Evolutionary conservation across 2,888 invertebrate species (phyloP).

Genomic region (Dorcus hopei): DNA sequence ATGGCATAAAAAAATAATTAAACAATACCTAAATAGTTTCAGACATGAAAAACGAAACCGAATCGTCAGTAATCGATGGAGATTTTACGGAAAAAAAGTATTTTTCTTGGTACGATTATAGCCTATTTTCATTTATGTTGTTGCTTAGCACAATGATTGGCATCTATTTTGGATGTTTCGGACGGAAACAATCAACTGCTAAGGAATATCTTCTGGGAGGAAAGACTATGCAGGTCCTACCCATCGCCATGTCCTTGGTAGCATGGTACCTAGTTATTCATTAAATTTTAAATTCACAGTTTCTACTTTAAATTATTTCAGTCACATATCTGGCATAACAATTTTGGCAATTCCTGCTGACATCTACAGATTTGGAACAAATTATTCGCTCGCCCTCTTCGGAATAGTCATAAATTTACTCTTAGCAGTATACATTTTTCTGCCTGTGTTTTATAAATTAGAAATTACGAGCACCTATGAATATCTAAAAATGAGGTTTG

Average conservation of each 20-base stretch:
- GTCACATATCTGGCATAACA: conserved; percentile 72
- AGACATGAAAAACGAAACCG: no score
- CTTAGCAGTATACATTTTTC: conserved; percentile 48
- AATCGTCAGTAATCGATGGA: no score
- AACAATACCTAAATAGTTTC: no score
- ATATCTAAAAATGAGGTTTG: conserved; percentile 63
- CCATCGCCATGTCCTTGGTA: conserved; percentile 66
- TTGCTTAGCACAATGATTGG: conserved; percentile 31
- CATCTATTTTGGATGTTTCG: conserved; percentile 51
- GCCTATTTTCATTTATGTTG: conserved; percentile 25
- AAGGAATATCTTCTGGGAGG: conserved; percentile 67
- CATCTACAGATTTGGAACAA: conserved; percentile 68
- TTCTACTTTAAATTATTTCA: conserved; percentile 39
- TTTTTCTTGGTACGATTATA: conserved; percentile 32
- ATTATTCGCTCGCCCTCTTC: conserved; percentile 53
- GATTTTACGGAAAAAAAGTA: background rate
- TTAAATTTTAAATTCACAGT: background rate
- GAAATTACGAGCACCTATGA: conserved; percentile 68
- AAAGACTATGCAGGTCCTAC: conserved; percentile 67
- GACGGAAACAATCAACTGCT: conserved; percentile 56
- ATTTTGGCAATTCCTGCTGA: conserved; percentile 72
- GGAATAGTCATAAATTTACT: conserved; percentile 42
- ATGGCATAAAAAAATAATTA: no score
- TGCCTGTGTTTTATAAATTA: conserved; percentile 68
- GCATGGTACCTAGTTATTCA: conserved; percentile 40